Conservation (phyloP, 2,888 invertebrate genomes). For the Uloborus plumipes region DNA sequence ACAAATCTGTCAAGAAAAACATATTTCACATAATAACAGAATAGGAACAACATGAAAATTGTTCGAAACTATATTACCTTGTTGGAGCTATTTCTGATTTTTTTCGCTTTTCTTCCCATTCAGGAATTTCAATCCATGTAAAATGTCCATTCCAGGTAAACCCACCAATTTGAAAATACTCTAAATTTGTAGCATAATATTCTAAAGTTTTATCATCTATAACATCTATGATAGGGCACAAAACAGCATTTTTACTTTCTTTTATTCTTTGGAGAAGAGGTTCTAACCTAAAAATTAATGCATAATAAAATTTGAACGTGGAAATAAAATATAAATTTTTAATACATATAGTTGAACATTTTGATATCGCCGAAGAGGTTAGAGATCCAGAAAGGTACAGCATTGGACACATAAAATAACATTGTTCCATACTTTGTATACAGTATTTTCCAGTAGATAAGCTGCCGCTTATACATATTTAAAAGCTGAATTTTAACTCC, state of each 20-base stretch:
- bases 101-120: conserved; percentile 77
- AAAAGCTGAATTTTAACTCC: no score
- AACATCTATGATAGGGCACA: conserved; percentile 95
- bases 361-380: no score
- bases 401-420: no score
- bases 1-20: no score
- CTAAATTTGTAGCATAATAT: conserved; percentile 77
- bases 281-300: conserved; percentile 77
- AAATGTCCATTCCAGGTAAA: conserved; percentile 93
- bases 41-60: not conserved
- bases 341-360: no score
- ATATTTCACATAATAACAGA: no score
- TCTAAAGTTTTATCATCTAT: conserved; percentile 86
- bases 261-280: conserved; percentile 89
- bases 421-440: no score
- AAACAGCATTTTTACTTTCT: conserved; percentile 82
- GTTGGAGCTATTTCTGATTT: conserved; percentile 78
- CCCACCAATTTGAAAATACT: conserved; percentile 79
- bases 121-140: conserved; percentile 87
- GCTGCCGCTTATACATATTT: no score
- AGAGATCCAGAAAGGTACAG: no score
- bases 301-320: no score
- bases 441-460: no score
- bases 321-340: no score
- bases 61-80: conserved; percentile 72